These are phyloP conservation scores for Poecilia wingei DNA, from an alignment of 2,797 vertebrate species.

Conservation along the genomic window DNA sequence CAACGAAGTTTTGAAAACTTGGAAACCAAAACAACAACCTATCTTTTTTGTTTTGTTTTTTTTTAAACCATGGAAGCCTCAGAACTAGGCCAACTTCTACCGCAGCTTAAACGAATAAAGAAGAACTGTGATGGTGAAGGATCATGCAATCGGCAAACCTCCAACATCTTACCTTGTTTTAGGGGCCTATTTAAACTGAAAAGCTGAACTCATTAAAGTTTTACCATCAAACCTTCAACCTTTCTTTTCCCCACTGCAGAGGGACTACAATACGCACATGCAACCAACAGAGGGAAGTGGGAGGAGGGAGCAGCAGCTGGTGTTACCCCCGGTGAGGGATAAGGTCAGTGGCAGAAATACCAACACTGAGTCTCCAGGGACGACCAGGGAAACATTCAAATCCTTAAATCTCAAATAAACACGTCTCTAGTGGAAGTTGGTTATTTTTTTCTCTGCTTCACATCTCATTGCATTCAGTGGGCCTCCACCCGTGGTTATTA, in stretches of 20 bases:
- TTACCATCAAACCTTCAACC: constrained; percentile 13
- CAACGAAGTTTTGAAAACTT: not conserved
- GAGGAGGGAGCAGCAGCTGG: constrained; percentile 54
- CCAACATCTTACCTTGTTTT: not conserved
- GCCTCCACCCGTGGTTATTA: constrained; percentile 72
- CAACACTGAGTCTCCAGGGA: constrained; percentile 58
- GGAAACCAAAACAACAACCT: not conserved
- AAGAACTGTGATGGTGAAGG: constrained; percentile 4
- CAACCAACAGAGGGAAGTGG: constrained; percentile 8
- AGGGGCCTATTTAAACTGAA: constrained; percentile 13
- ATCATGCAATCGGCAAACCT: not conserved
- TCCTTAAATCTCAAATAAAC: constrained; percentile 77
- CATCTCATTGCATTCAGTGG: constrained; percentile 67
- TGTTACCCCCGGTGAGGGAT: constrained; percentile 58
- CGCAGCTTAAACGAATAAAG: not conserved
- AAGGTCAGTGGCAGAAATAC: constrained; percentile 75
- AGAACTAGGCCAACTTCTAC: constrained; percentile 5
- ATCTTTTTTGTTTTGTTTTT: not conserved
- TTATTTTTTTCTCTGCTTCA: constrained; percentile 13
- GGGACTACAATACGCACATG: constrained; percentile 28
- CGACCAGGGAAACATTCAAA: constrained; percentile 67
- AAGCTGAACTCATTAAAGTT: constrained; percentile 35
- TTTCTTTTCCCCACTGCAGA: constrained; percentile 7
- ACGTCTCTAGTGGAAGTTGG: constrained; percentile 56
- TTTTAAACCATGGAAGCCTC: not conserved